A percentile compares a stretch with the other conserved stretches of the same genome.
Conservation (phyloP, 2,113 vertebrate genomes). For the Riparia riparia region DNA sequence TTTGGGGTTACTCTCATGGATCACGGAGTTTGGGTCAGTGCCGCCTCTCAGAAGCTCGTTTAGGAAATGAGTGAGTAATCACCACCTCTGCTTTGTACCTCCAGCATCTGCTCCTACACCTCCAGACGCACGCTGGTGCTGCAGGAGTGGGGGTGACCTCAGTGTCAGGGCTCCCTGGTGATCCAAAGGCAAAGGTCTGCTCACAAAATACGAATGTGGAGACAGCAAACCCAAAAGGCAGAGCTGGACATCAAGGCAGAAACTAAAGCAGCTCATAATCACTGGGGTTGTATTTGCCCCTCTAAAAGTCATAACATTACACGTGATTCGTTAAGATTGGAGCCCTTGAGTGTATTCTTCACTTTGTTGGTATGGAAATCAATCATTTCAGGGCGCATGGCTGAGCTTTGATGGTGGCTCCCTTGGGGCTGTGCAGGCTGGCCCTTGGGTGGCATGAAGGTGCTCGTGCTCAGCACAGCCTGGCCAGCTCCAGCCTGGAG, state of each 20-base stretch:
- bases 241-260: background rate
- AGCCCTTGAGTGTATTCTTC: background rate
- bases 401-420: background rate
- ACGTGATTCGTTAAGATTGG: slow-evolving; percentile 11
- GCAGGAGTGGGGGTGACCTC: background rate
- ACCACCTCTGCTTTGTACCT: background rate
- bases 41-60: rapidly evolving
- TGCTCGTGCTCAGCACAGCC: background rate
- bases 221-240: background rate
- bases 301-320: slow-evolving; percentile 38
- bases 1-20: background rate
- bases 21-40: background rate
- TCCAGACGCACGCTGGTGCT: rapidly evolving
- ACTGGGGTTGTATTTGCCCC: background rate
- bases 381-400: background rate
- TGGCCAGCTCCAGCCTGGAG: background rate
- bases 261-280: background rate
- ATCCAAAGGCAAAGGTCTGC: background rate
- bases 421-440: rapidly evolving
- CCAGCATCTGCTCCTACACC: background rate
- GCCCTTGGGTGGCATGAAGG: background rate
- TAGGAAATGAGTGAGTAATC: background rate
- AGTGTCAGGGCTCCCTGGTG: background rate
- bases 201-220: background rate
- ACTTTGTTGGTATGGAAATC: background rate